Base-by-base conservation (phyloP, 2,113 vertebrate genomes). In the Fulmarus glacialis region DNA sequence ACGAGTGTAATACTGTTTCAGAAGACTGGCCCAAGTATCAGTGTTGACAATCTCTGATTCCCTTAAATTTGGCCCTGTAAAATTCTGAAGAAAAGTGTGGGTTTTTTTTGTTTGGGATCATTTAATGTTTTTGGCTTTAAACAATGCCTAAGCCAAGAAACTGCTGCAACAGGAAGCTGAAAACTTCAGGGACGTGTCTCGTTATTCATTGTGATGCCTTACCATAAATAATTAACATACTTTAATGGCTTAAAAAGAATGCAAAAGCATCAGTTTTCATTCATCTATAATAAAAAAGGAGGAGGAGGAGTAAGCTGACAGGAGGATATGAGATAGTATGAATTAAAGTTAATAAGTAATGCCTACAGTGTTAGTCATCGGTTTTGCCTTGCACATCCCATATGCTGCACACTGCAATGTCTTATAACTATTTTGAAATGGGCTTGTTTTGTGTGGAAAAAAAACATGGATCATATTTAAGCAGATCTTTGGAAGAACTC, bases 281-380 rank as follows among this genome's bases (percentile, higher is more conserved):
- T 91, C 80, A 91, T 89, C 40, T 91, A 23, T 64, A 89, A 94
- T 82, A 94, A 95, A 73, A 94, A 87, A 73, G 58, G 58, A 72
- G 40, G 64, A 91, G 77, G 80, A 83, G 47, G 26, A 93, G 52
- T 91, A 62, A 82, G 23, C 24, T 94, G 89, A 96, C 92, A 96
- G 70, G 27, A 96, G 72, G 80, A 92, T 96, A 92, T 94, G 73
- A 91, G 88, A 84, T 81, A 74, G 40, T 79, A 72, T 56, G 91
- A 96, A 94, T 87, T 94, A 79, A 93, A 82, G 89, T 85, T 95
- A 89, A 89, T 87, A 96, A 96, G 79, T 91, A 97, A 96, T 95
- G 91, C 21, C 36, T 72, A 20, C 9, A 75, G 27, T 21, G n/a
- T 92, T 92, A 92, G 89, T 97, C 95, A 97, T 93, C 90, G 82